Conservation (phyloP, 2,797 vertebrate species). For the Syndactyla subalaris region DNA sequence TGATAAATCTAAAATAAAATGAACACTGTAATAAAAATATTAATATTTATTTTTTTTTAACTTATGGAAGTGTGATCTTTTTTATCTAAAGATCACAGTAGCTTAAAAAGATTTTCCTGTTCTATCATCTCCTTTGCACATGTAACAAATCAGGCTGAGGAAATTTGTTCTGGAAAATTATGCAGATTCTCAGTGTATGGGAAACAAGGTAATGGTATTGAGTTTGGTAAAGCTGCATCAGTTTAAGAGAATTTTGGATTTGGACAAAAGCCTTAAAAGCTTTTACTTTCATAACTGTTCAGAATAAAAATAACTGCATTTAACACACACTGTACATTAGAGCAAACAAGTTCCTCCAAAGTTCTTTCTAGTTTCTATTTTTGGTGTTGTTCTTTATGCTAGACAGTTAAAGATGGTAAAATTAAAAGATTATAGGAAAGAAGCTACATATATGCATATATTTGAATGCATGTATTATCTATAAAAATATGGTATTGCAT, state of each 20-base stretch:
- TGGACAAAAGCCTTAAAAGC: neutral
- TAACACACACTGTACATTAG: neutral
- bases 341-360: neutral
- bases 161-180: constrained; percentile 30
- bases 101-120: neutral
- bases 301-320: neutral
- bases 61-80: neutral
- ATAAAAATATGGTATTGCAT: neutral
- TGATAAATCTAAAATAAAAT: constrained; percentile 19
- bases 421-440: neutral
- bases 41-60: neutral
- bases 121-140: neutral
- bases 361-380: neutral
- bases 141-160: neutral
- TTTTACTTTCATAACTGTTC: neutral
- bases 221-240: neutral
- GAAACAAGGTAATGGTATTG: neutral
- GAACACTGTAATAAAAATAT: neutral
- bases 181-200: neutral
- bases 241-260: constrained; percentile 16
- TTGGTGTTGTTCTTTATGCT: neutral
- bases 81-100: neutral
- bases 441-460: neutral
- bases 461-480: neutral
- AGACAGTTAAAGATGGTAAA: neutral